Base-by-base conservation (phyloP, 2,113 vertebrate genomes). In the Bufo bufo region DNA sequence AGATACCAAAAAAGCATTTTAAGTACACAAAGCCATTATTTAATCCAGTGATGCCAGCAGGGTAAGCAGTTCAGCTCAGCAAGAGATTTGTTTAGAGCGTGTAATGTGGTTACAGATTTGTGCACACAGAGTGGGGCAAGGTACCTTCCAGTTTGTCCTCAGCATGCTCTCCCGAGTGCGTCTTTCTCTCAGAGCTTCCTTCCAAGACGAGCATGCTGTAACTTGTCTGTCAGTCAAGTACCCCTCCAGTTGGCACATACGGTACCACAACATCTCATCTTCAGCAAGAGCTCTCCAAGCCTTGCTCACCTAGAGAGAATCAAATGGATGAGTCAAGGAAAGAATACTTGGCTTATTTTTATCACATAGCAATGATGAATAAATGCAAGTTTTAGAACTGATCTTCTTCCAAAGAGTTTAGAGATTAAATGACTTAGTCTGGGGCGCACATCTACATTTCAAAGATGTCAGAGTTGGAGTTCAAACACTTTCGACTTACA, bases 111-210 rank as follows among this genome's bases (percentile, higher is more conserved):
- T 65, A 63, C 47, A 78, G 58, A 33, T 79, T 66, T 66, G 74
- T 23, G 71, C 71, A 23, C 82, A 65, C 80, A 87, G 66, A 23
- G 19, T 11, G 54, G 33, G 20, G 74, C 16, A 14, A 43, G 90
- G 84, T 91, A 98, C 98, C 97, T 99, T 99, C 98, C 98, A 99
- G 94, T 99, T 99, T 91, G 94, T 94, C 90, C 96, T 94, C 82
- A 99, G 89, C 0, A 90, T 91, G 75, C 91, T 94, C 52, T 98
- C 96, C 1, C 93, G 95, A 92, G 93, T 94, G 9, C 93, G 93
- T 91, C 96, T 97, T 92, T 96, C 96, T 86, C 94, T 95, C 90
- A 99, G 94, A 54, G 94, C 92, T 4, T 95, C 94, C 90, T 99
- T 99, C 98, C 98, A 99, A 94, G 96, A 97, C 71, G 95, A 94